Percentiles rank a stretch among this genome's conserved stretches.
phyloP scores from a whole-genome alignment of 2,888 invertebrate genomes.

The Leistus spinibarbis region DNA sequence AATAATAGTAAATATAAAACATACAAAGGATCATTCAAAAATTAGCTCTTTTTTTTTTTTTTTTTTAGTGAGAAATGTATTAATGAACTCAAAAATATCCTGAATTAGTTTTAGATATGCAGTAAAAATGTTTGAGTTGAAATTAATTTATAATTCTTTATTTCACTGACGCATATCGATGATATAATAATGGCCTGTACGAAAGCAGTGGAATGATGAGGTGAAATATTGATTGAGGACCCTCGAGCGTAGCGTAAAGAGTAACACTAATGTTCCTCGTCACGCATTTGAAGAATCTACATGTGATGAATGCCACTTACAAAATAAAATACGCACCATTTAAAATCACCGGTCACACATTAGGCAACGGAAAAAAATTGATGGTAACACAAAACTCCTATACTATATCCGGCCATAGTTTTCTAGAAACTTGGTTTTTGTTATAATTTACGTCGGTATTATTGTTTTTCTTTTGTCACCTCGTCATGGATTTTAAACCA shows the following conservation, averaged over 20 bases:
- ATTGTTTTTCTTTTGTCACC: neutral
- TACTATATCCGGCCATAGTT: neutral
- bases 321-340: too few species aligned
- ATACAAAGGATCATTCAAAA: too few species aligned
- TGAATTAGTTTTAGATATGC: too few species aligned
- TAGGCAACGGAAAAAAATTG: neutral
- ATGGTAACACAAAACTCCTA: too few species aligned
- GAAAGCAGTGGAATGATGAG: neutral
- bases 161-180: neutral
- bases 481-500: neutral
- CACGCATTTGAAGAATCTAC: slow-evolving; percentile 6
- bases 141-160: neutral
- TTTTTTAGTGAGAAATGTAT: too few species aligned
- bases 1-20: too few species aligned
- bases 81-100: too few species aligned
- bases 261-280: neutral
- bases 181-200: neutral
- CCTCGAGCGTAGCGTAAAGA: slow-evolving; percentile 1
- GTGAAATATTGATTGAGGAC: too few species aligned
- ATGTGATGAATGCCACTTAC: neutral
- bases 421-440: neutral
- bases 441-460: neutral
- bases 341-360: neutral
- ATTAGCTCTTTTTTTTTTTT: too few species aligned
- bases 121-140: too few species aligned